Percentiles rank a stretch among this genome's conserved stretches.
Evolutionary conservation across 2,113 vertebrate species (phyloP).

Genomic region (Aplodontia rufa): DNA sequence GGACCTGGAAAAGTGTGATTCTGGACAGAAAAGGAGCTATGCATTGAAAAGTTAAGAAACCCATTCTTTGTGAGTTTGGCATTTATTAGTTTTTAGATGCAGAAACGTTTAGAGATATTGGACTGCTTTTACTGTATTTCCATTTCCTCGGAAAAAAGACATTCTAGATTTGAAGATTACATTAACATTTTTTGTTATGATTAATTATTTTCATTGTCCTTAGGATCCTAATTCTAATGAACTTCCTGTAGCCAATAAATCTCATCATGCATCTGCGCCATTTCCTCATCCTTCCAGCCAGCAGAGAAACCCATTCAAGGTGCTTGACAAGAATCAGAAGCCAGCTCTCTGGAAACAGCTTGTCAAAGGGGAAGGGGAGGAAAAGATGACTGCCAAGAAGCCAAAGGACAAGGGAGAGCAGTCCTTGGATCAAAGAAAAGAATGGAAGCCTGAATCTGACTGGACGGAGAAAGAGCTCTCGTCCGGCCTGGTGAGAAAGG

Average conservation of each 20-base stretch:
- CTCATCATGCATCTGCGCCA: conserved; percentile 55
- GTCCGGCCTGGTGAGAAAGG: conserved; percentile 80
- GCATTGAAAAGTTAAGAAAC: not conserved
- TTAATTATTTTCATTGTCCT: conserved; percentile 6
- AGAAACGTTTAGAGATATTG: not conserved
- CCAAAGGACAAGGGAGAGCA: conserved; percentile 24
- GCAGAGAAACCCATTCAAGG: conserved; percentile 93
- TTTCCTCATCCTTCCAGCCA: conserved; percentile 65
- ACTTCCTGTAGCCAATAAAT: conserved; percentile 41
- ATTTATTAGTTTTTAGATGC: not conserved
- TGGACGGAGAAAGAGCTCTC: conserved; percentile 75
- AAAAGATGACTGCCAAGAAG: conserved; percentile 47
- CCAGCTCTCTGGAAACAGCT: conserved; percentile 80
- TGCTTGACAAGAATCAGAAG: conserved; percentile 80
- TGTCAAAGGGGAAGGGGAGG: conserved; percentile 35
- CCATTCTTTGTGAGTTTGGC: not conserved
- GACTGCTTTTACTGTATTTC: not conserved
- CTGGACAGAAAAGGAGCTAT: not conserved
- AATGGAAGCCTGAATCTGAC: conserved; percentile 49
- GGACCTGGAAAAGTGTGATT: not conserved
- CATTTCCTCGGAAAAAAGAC: not conserved
- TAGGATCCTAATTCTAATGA: conserved; percentile 84
- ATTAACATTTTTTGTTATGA: not conserved
- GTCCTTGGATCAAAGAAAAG: conserved; percentile 32
- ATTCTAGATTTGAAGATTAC: not conserved